These are phyloP conservation scores for Chiroxiphia lanceolata DNA, from an alignment of 2,797 vertebrate species.

Conservation along the genomic window DNA sequence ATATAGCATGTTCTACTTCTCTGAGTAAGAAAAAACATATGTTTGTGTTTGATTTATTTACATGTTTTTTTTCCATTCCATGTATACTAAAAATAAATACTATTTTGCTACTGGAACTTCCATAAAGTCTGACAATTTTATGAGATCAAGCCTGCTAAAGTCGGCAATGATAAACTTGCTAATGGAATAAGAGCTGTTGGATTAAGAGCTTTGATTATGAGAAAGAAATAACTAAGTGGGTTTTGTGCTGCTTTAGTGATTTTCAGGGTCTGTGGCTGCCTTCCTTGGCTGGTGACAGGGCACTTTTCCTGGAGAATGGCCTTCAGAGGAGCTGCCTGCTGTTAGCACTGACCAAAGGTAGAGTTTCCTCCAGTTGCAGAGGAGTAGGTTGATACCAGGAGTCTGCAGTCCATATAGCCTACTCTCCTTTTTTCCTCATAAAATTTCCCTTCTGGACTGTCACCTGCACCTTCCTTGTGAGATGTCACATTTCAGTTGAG, in stretches of 20 bases:
- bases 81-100: neutral
- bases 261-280: neutral
- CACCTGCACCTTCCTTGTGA: neutral
- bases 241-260: neutral
- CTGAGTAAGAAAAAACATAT: neutral
- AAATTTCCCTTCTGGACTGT: neutral
- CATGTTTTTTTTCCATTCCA: neutral
- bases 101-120: neutral
- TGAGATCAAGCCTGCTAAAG: neutral
- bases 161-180: neutral
- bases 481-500: neutral
- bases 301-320: neutral
- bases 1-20: neutral
- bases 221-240: neutral
- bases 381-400: neutral
- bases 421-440: fast-evolving
- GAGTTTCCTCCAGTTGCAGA: neutral
- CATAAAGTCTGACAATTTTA: neutral
- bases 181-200: neutral
- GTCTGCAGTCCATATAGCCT: neutral
- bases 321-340: neutral
- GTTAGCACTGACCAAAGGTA: fast-evolving
- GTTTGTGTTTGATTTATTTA: neutral
- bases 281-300: neutral
- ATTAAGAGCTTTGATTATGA: neutral